Base-by-base conservation (phyloP, 2,797 vertebrate species). In the Platalea minor region DNA sequence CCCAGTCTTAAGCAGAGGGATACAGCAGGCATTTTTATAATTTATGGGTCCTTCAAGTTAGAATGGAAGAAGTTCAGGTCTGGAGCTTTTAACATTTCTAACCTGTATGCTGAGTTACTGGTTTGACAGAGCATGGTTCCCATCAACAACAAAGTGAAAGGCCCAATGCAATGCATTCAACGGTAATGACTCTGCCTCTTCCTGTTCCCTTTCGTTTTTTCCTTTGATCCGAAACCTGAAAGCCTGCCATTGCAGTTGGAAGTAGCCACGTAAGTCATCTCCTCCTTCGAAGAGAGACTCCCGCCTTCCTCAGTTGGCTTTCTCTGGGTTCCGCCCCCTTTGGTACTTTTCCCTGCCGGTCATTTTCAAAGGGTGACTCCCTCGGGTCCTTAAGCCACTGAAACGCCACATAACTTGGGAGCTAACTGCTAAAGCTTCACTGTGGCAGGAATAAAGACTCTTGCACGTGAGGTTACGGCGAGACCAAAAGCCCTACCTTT, bases 381-480 rank as follows among this genome's bases (percentile, higher is more conserved):
- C 46, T 50, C 5, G 19, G 18, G 28, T 81, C 86, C 53, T 48
- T 21, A 20, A 51, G 61, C 25, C 61, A 10, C 59, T 24, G 37
- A 69, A 76, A 83, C 3, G 10, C 7, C 41, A 68, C 6, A 17
- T 8, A 3, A 59, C 48, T 69, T 59, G 1, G 3, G 13, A 70
- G 64, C 11, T 21, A 56, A 45, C 12, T 10, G 51, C 56, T 43
- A 20, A 37, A 31, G 46, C 12, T 57, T 68, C 18, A 13, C 50
- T 11, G 4, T 9, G 56, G 23, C 35, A 53, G n/a, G n/a, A 89
- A 56, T 48, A 41, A 43, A n/a, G 31, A 10, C 23, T 33, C 33
- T 6, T 4, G 35, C 86, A 48, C 1, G 11, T 4, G 45, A 80
- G 0, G 5, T 14, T 37, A n/a, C 35, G 64, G 46, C 1, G 29